A percentile compares a stretch with the other conserved stretches of the same genome.
Conservation (phyloP, 2,113 vertebrate genomes). For the Etia nguti region DNA sequence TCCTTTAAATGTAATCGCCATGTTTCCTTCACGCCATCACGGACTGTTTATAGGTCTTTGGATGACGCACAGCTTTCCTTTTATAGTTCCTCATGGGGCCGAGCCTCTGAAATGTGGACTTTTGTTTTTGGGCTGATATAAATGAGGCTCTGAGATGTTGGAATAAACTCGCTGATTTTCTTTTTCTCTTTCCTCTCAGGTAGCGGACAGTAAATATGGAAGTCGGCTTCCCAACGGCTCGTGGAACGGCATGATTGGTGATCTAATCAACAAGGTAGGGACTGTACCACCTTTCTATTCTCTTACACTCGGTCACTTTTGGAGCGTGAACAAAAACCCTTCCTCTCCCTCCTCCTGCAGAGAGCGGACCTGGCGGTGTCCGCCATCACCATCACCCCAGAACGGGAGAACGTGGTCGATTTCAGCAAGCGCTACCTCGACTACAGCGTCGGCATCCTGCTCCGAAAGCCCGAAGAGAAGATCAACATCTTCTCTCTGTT, state of each 20-base stretch:
- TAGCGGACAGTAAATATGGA: slow-evolving; percentile 92
- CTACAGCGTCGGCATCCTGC: slow-evolving; percentile 93
- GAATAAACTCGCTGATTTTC: not conserved
- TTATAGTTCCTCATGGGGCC: not conserved
- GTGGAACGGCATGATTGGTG: slow-evolving; percentile 98
- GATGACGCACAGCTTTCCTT: not conserved
- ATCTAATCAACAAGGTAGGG: slow-evolving; percentile 93
- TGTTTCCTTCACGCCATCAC: not conserved
- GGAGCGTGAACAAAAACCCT: accelerated
- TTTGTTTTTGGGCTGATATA: not conserved
- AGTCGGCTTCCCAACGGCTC: slow-evolving; percentile 90
- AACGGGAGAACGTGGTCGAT: slow-evolving; percentile 93
- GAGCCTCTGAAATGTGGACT: not conserved
- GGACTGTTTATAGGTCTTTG: not conserved
- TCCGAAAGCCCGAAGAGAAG: slow-evolving; percentile 90
- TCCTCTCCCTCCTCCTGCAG: slow-evolving; percentile 51
- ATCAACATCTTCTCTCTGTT: slow-evolving; percentile 98
- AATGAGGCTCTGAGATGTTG: not conserved
- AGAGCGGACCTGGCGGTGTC: slow-evolving; percentile 93
- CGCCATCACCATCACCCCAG: slow-evolving; percentile 93
- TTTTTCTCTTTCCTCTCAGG: slow-evolving; percentile 37
- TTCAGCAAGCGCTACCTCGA: slow-evolving; percentile 99
- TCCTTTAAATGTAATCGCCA: not conserved
- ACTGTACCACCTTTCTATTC: not conserved
- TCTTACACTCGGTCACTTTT: accelerated